Conservation (phyloP, 2,113 vertebrate species). For the Rhipidura dahli region DNA sequence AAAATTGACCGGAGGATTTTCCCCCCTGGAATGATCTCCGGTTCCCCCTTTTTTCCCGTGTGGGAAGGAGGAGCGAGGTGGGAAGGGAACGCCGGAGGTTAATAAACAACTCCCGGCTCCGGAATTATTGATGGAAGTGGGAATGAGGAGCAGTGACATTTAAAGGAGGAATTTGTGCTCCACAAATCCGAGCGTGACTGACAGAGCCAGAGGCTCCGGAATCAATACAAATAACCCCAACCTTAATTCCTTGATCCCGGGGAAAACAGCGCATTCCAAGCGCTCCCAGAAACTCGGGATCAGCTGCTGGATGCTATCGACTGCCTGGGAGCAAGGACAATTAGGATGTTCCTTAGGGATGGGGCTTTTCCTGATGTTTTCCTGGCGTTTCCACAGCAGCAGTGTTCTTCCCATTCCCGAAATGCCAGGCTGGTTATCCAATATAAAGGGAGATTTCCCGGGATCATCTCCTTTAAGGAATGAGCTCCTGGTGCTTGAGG, state of each 20-base stretch:
- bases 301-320: conserved; percentile 83
- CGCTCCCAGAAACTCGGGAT: conserved; percentile 73
- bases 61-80: neutral
- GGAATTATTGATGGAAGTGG: conserved; percentile 87
- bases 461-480: neutral
- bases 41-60: neutral
- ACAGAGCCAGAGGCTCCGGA: conserved; percentile 90
- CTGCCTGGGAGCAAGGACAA: conserved; percentile 83
- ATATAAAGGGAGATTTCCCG: neutral
- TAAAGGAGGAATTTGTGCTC: conserved; percentile 98
- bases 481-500: neutral
- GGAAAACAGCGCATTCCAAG: conserved; percentile 91
- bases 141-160: conserved; percentile 98
- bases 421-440: neutral
- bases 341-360: conserved; percentile 71
- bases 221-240: conserved; percentile 99
- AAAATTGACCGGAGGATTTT: neutral
- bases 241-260: conserved; percentile 98
- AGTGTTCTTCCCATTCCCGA: accelerated
- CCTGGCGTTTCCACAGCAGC: neutral
- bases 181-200: conserved; percentile 94
- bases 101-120: conserved; percentile 75
- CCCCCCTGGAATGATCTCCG: neutral
- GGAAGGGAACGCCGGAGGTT: conserved; percentile 58
- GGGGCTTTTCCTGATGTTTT: neutral